These are phyloP conservation scores for Orientallactaga sibirica DNA, from an alignment of 2,797 vertebrate genomes.

Conservation along the genomic window DNA sequence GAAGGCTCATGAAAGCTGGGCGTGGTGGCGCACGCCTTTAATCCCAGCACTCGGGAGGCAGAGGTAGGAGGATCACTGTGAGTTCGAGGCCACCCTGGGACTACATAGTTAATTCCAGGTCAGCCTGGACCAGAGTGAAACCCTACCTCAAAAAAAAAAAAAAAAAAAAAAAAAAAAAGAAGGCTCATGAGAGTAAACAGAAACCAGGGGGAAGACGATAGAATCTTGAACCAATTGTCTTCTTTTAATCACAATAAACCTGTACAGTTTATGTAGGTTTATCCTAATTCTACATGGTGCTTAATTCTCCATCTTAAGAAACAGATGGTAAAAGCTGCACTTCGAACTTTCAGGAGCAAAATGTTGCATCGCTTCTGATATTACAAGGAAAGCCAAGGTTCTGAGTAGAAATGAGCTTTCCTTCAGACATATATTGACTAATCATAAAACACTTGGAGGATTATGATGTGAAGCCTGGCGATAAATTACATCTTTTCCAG, in stretches of 20 bases:
- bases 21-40: no score
- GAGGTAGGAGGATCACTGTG: no score
- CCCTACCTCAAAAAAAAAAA: no score
- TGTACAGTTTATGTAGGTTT: background rate
- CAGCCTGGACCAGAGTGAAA: no score
- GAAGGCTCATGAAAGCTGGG: background rate
- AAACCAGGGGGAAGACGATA: background rate
- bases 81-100: no score
- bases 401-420: background rate
- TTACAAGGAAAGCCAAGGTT: background rate
- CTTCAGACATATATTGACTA: background rate
- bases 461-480: background rate
- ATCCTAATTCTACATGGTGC: background rate
- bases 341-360: background rate
- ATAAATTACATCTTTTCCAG: background rate
- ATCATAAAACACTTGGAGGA: background rate
- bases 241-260: background rate
- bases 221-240: background rate
- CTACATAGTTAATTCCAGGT: no score
- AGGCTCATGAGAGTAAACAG: background rate
- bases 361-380: background rate
- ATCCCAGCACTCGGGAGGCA: no score
- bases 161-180: no score
- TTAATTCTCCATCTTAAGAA: background rate
- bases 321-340: background rate